These are phyloP conservation scores for honey bee (Apis mellifera) DNA, from an alignment of 1,140 invertebrate species.

Conservation along the genomic window DNA sequence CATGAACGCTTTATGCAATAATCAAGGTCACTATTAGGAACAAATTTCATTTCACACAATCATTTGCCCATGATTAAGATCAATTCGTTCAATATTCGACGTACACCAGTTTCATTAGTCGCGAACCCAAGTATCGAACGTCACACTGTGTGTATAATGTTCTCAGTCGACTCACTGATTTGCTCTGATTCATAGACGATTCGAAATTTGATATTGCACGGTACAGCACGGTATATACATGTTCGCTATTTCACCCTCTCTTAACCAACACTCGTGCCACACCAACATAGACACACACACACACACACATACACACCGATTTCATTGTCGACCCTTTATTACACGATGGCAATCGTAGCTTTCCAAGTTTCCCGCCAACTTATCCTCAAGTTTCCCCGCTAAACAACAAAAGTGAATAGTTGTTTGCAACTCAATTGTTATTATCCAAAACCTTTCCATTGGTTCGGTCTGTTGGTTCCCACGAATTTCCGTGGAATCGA, in stretches of 20 bases:
- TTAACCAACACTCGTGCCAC: neutral
- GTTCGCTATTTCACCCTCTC: slow-evolving; percentile 2
- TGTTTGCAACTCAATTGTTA: slow-evolving; percentile 1
- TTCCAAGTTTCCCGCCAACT: slow-evolving; percentile 8
- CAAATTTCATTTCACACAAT: neutral
- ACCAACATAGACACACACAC: neutral
- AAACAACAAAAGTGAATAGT: slow-evolving; percentile 22
- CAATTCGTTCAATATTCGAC: too few relatives aligned
- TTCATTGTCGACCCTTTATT: slow-evolving; percentile 9
- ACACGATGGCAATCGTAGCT: neutral
- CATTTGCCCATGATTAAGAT: too few relatives aligned
- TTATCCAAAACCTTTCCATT: neutral
- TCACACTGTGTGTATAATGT: neutral
- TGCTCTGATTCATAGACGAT: neutral
- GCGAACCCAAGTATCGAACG: neutral
- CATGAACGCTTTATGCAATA: too few relatives aligned
- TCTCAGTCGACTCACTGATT: neutral
- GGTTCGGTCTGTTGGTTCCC: too few relatives aligned
- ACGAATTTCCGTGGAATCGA: neutral
- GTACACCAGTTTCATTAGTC: neutral
- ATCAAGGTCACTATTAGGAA: neutral
- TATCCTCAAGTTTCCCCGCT: slow-evolving; percentile 4
- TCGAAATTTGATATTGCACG: neutral
- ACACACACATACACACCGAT: neutral
- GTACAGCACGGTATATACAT: neutral